These are phyloP conservation scores for Crotalus tigris DNA, from an alignment of 2,113 vertebrate species.

Conservation along the genomic window DNA sequence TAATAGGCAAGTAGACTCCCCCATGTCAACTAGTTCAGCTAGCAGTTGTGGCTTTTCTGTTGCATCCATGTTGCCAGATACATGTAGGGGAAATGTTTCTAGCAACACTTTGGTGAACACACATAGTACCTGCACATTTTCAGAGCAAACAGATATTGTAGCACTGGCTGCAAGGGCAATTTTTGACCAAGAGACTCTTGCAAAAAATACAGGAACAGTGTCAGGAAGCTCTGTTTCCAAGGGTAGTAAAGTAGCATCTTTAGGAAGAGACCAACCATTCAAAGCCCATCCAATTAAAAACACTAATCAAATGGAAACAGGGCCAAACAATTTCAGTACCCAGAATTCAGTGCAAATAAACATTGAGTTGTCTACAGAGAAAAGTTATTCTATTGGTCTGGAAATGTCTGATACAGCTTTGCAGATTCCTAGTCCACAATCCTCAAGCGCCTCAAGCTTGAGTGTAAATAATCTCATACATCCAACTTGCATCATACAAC, in stretches of 20 bases:
- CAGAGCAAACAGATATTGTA: conserved; percentile 91
- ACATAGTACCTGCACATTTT: conserved; percentile 83
- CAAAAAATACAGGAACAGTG: conserved; percentile 67
- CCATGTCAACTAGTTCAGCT: conserved; percentile 80
- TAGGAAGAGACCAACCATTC: conserved; percentile 69
- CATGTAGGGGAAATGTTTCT: conserved; percentile 69
- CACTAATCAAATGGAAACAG: conserved; percentile 65
- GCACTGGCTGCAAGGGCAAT: conserved; percentile 88
- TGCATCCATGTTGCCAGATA: conserved; percentile 90
- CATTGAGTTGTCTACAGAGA: conserved; percentile 72
- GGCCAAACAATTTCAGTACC: conserved; percentile 67
- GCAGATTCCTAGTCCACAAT: conserved; percentile 76
- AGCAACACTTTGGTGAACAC: conserved; percentile 72
- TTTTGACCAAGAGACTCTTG: conserved; percentile 88
- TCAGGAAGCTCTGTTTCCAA: conserved; percentile 64
- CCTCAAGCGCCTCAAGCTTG: conserved; percentile 80
- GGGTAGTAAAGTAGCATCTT: conserved; percentile 65
- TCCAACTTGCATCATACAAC: conserved; percentile 77
- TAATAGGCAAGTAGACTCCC: conserved; percentile 85
- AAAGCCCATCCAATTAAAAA: conserved; percentile 67
- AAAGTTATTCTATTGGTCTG: conserved; percentile 70
- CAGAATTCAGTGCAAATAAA: conserved; percentile 62
- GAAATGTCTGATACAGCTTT: conserved; percentile 70
- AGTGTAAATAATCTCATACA: conserved; percentile 93
- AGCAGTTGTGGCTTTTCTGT: conserved; percentile 90